Conservation (phyloP, 1,140 invertebrate species). For the Ceratina australensis region DNA sequence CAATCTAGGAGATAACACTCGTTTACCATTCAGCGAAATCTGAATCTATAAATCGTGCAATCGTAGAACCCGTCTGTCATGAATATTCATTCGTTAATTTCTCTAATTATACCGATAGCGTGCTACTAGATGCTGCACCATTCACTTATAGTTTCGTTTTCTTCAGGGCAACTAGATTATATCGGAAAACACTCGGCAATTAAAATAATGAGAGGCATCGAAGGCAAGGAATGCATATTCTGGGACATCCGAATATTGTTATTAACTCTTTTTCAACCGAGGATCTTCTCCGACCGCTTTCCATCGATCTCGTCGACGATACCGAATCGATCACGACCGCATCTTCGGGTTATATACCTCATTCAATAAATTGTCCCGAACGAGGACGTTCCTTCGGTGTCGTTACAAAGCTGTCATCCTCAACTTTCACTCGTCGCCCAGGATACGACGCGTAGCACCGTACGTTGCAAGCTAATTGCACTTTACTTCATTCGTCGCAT, state of each 20-base stretch:
- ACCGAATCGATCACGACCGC: slow-evolving; percentile 15
- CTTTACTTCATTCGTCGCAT: slow-evolving; percentile 24
- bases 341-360: slow-evolving; percentile 16
- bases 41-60: neutral
- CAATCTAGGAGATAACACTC: neutral
- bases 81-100: slow-evolving; percentile 1
- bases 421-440: slow-evolving; percentile 53
- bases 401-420: slow-evolving; percentile 27
- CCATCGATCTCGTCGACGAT: slow-evolving; percentile 6
- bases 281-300: slow-evolving; percentile 20
- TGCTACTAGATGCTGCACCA: no score
- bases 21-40: neutral
- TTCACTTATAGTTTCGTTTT: neutral
- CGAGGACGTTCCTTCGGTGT: slow-evolving; percentile 30
- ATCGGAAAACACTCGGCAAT: no score
- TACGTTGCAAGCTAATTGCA: slow-evolving; percentile 51
- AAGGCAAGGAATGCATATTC: neutral
- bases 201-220: neutral
- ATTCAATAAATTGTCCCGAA: slow-evolving; percentile 37
- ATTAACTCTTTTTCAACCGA: neutral
- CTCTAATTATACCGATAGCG: neutral
- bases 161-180: no score
- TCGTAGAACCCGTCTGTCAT: neutral
- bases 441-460: slow-evolving; percentile 34
- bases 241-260: neutral